These are phyloP conservation scores for Drosophila sturtevanti DNA, from an alignment of 1,140 invertebrate genomes.

Conservation along the genomic window DNA sequence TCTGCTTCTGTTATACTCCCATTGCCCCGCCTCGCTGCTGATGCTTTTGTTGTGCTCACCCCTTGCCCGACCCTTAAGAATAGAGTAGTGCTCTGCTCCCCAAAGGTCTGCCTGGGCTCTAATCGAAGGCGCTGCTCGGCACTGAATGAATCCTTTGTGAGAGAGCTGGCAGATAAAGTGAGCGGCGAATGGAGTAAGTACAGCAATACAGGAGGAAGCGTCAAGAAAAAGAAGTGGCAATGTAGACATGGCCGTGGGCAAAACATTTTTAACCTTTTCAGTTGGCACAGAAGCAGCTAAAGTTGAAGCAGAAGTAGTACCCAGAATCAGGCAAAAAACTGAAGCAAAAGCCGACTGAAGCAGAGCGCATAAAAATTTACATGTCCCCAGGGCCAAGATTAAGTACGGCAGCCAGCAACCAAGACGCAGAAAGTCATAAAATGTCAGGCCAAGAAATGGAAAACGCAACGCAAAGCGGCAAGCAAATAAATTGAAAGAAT, in stretches of 20 bases:
- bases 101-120: slow-evolving; percentile 71
- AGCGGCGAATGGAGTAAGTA: slow-evolving; percentile 19
- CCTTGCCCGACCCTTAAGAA: slow-evolving; percentile 43
- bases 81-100: slow-evolving; percentile 57
- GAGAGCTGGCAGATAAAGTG: slow-evolving; percentile 68
- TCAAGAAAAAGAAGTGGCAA: slow-evolving; percentile 69
- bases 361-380: slow-evolving; percentile 80
- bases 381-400: slow-evolving; percentile 82
- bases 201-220: slow-evolving; percentile 33
- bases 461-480: slow-evolving; percentile 30
- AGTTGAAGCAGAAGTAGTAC: slow-evolving; percentile 5
- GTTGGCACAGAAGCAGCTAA: slow-evolving; percentile 18
- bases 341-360: slow-evolving; percentile 23
- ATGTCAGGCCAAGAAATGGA: slow-evolving; percentile 34
- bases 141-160: slow-evolving; percentile 81
- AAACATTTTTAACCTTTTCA: slow-evolving; percentile 65
- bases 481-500: slow-evolving; percentile 81
- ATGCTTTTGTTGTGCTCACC: slow-evolving; percentile 11
- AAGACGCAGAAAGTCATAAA: slow-evolving; percentile 62
- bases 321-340: neutral
- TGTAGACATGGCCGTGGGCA: slow-evolving; percentile 73
- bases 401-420: slow-evolving; percentile 66
- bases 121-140: slow-evolving; percentile 75
- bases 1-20: slow-evolving; percentile 9
- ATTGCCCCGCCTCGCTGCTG: slow-evolving; percentile 64